Base-by-base conservation (phyloP, 37 sponge, comb jelly and placozoan genomes). In the Oscarella lobularis region DNA sequence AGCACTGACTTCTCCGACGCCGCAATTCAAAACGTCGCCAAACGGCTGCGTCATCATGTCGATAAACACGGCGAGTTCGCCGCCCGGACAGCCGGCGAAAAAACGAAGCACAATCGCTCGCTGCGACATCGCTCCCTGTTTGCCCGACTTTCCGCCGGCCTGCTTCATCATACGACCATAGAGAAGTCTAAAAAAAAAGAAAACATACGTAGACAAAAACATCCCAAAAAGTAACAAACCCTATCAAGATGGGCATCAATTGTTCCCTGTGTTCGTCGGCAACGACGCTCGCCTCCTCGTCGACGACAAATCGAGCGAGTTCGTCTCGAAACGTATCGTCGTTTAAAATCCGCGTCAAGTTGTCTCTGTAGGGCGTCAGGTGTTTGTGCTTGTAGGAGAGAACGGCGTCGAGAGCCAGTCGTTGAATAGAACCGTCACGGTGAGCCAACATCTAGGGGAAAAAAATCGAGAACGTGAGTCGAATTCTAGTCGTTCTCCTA, bases 301-400 rank as follows among this genome's bases (percentile, higher is more conserved):
- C 80, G 3, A 67, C 37, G 9, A 39, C 37, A 75, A 78, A 78
- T 20, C 5, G 33, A 72, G 72, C 5, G 14, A 91, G 71, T 39
- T 91, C 90, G 36, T 81, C 85, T 30, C 80, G 73, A 38, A 91
- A 87, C 2, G 83, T 67, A 29, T 35, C 40, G n/a, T 91, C 90
- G 35, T 91, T 81, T 68, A 91, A 37, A 1, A 91, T 35, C 36
- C 70, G 36, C 35, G 76, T 81, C 4, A 91, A 66, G 66, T 88
- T 85, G 6, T 88, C 92, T n/a, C 90, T 65, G 81, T 93, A 93
- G 6, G 82, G 85, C 5, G 69, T 36, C 0, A 93, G 66, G 66
- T 79, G 75, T 6, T 81, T 36, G 27, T 77, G 78, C 68, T 84
- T 83, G 88, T 75, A 90, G 29, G 80, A 80, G 66, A 84, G 38